Evolutionary conservation across 2,797 vertebrate species (phyloP).

Genomic region (Oreortyx pictus): DNA sequence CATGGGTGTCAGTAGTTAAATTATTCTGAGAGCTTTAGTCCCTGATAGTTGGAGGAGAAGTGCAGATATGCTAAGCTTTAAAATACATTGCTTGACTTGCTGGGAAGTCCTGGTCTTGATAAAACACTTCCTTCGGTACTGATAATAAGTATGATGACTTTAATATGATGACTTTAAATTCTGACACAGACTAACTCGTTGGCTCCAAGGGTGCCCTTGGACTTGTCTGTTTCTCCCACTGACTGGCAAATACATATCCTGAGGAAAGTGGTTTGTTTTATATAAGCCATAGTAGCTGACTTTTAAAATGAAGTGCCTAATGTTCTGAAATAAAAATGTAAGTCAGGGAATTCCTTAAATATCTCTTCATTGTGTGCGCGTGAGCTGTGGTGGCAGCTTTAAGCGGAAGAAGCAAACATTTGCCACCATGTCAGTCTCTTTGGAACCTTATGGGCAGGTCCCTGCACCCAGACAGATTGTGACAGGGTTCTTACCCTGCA

Average conservation of each 20-base stretch:
- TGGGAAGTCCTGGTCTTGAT: background rate
- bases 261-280: background rate
- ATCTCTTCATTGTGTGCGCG: background rate
- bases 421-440: background rate
- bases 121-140: background rate
- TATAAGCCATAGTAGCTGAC: slow-evolving; percentile 52
- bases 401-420: background rate
- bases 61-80: background rate
- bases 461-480: background rate
- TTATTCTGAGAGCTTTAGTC: background rate
- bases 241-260: background rate
- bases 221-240: background rate
- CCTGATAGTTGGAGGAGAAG: background rate
- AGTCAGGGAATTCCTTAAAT: slow-evolving; percentile 33
- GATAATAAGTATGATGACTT: background rate
- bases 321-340: background rate
- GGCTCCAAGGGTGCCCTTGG: background rate
- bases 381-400: slow-evolving; percentile 6
- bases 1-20: background rate
- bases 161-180: background rate
- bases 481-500: background rate
- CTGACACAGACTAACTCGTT: background rate
- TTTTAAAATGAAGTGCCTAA: slow-evolving; percentile 56
- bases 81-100: slow-evolving; percentile 1
- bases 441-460: background rate